Conservation (phyloP, 2,888 invertebrate genomes). For the Syrista parreyssii region DNA sequence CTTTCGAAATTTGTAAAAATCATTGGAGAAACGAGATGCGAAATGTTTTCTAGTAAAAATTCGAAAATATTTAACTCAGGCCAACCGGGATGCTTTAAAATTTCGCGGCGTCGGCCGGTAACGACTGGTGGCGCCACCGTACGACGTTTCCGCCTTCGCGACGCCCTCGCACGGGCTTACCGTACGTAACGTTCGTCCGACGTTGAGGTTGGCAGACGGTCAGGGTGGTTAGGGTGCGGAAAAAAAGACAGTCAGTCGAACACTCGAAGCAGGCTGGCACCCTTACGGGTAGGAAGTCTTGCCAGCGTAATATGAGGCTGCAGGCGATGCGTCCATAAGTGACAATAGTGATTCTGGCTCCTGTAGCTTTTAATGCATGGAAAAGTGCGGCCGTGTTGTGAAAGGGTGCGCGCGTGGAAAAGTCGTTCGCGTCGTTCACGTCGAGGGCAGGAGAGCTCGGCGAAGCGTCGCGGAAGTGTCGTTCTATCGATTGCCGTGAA, state of each 20-base stretch:
- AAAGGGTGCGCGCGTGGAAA: slow-evolving; percentile 5
- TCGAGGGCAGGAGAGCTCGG: neutral
- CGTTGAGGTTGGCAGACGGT: slow-evolving; percentile 1
- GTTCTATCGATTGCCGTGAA: slow-evolving; percentile 34
- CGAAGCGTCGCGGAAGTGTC: slow-evolving; percentile 19
- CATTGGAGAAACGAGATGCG: fast-evolving
- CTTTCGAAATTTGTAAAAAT: too few relatives aligned
- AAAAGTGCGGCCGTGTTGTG: neutral
- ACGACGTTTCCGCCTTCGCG: slow-evolving; percentile 38
- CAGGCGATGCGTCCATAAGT: neutral
- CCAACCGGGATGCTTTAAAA: slow-evolving; percentile 26
- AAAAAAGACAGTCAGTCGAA: neutral
- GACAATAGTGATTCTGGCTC: neutral
- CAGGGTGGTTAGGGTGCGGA: neutral
- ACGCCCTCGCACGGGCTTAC: slow-evolving; percentile 25
- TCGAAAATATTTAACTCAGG: neutral
- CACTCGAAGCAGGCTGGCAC: neutral
- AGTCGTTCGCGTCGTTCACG: neutral
- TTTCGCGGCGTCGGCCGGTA: slow-evolving; percentile 6
- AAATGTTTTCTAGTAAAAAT: neutral
- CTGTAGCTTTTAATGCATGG: neutral
- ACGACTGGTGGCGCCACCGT: slow-evolving; percentile 46
- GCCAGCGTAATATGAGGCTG: neutral
- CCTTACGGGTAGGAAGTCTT: neutral
- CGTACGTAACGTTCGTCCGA: neutral